phyloP scores from a whole-genome alignment of 2,113 vertebrate species.

The Mastomys coucha region DNA sequence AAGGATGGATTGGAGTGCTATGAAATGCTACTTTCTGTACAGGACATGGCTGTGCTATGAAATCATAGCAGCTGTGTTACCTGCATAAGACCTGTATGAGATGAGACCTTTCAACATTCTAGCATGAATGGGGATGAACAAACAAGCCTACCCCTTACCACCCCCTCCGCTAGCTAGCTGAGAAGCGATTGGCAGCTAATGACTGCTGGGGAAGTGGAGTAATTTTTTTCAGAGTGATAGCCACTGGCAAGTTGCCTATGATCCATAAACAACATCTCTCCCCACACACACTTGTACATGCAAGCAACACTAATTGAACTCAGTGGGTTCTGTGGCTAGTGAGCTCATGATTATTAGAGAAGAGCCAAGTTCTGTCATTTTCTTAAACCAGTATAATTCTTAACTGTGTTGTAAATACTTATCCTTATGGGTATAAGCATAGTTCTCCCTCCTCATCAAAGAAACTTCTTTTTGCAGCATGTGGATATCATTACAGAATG shows the following conservation, averaged over 20 bases:
- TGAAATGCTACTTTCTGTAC: neutral
- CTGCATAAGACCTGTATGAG: neutral
- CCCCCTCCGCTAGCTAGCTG: neutral
- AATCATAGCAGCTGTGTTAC: neutral
- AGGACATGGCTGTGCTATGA: neutral
- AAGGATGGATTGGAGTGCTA: neutral
- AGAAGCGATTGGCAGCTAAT: neutral
- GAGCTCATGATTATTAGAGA: neutral
- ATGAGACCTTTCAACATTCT: neutral
- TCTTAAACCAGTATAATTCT: neutral
- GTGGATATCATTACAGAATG: neutral
- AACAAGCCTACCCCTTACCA: neutral
- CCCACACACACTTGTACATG: neutral
- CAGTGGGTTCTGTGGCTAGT: neutral
- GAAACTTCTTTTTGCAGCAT: neutral
- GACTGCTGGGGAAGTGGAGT: no score
- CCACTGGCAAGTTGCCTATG: neutral
- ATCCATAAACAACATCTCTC: neutral
- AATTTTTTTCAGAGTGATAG: no score
- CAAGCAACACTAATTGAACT: neutral
- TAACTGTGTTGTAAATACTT: neutral
- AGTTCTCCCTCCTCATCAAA: neutral
- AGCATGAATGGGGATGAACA: neutral
- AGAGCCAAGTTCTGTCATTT: neutral
- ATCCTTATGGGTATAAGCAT: no score